Evolutionary conservation across 92 coral and sea anemone species (phyloP), one percentile per base, ranked within the genome.

Genomic region (Bergia sp.): DNA sequence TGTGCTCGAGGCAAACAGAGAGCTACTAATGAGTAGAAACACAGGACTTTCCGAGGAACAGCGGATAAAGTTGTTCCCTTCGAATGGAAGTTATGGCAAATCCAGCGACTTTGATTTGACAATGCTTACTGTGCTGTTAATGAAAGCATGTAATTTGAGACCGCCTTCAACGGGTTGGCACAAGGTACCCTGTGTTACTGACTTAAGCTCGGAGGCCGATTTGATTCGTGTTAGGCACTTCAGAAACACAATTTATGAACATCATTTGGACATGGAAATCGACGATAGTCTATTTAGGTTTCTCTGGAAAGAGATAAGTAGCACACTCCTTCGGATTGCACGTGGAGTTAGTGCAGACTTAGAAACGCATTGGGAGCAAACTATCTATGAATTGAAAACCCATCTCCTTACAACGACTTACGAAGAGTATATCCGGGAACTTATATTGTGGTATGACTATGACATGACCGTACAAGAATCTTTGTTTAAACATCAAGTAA

Each of bases 21-120:
- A 29, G 1, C 47, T 74, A 12, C 45, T 74, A 41, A 39, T 21
- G 1, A 20, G 29, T 61, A 20, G n/a, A 61, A 61, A 4, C 69
- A 21, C 47, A 13, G 78, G 78, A 16, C 78, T 74, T 74, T 37
- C 78, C 18, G 43, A 16, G 45, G 78, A 74, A 74, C 88, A 85
- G 38, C 58, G 20, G 78, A 21, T 40, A 38, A 85, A 85, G 61
- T 67, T 67, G 8, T 85, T 71, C 23, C 88, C 88, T 43, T 42
- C 64, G 23, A 45, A 6, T 74, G 79, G 79, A 37, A 85, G 10
- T 0, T 42, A 42, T 29, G 75, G 65, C 7, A 44, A 64, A 38
- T 71, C 77, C 57, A 20, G 77, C 1, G 88, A 85, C 16, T 85
- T 71, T 72, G 88, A 85, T 58, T 45, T 85, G 42, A 67, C 88